Conservation (phyloP, 2,113 vertebrate genomes). For the Gopherus evgoodei region DNA sequence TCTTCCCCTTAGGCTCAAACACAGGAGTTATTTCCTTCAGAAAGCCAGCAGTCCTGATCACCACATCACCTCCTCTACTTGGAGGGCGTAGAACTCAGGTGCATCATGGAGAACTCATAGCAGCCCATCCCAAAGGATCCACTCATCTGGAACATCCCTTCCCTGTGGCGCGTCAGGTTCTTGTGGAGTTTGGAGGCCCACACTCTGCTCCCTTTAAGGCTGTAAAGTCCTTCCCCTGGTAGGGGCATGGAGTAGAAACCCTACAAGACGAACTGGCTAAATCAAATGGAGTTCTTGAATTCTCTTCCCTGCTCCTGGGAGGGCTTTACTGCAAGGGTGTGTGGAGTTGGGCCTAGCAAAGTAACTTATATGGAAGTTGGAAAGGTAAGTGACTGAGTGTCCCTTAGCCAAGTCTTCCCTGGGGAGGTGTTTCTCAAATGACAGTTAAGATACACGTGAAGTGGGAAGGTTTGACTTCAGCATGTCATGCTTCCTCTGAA, state of each 20-base stretch:
- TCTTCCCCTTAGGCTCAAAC: not conserved
- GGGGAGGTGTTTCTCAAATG: not conserved
- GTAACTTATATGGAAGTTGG: not conserved
- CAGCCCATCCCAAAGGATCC: not conserved
- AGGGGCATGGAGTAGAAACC: not conserved
- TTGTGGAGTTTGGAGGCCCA: not conserved
- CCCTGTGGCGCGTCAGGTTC: not conserved
- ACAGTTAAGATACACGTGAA: not conserved
- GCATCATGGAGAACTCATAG: not conserved
- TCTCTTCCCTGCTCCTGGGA: not conserved
- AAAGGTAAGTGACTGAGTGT: not conserved
- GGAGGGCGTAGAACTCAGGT: not conserved
- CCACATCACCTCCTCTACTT: not conserved
- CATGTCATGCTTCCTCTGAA: not conserved
- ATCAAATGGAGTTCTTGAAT: not conserved
- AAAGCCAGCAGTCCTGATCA: not conserved
- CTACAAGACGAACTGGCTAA: not conserved
- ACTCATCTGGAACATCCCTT: not conserved
- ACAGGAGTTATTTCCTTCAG: not conserved
- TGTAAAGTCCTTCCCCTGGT: not conserved
- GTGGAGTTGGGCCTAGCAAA: not conserved
- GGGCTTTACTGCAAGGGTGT: not conserved
- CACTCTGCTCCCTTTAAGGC: not conserved
- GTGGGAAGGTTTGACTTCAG: not conserved
- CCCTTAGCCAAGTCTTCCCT: not conserved